Base-by-base conservation (phyloP, 2,888 invertebrate species). In the Pyrochroa serraticornis region DNA sequence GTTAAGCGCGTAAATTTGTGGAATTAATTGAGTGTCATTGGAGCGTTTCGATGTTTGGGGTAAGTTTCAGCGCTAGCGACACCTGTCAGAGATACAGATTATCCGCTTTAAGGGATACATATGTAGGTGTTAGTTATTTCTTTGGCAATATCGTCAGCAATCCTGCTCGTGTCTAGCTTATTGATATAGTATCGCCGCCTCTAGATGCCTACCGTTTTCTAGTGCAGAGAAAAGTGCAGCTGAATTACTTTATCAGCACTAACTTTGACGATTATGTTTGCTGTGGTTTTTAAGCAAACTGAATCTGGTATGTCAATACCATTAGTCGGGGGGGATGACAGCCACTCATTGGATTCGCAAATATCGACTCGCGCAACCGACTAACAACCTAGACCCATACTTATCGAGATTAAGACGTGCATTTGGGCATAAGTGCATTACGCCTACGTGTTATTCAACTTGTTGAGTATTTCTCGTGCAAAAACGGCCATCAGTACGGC, bases 401-500 rank as follows among this genome's bases (percentile, higher is more conserved):
- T 41, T 10, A 43, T 43, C 36, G 35, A 38, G 54, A 58, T 61
- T 58, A 58, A 61, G 58, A 54, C 54, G 41, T 61, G 58, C 57
- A 58, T 61, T 35, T 43, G 37, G 9, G 33, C 52, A 42, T 52
- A 63, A 69, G 64, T 67, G 64, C 61, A 66, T 65, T 62, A 65
- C 57, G 45, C 56, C 45, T 64, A 65, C 63, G 67, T 67, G 68
- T 64, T 68, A 63, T 61, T 67, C 62, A 63, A 66, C 65, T 67
- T 66, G 66, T 66, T 65, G 64, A 64, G 67, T 63, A 61, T 63
- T 56, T 58, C 54, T 53, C 62, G 57, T 58, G 61, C 60, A 71
- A 71, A 71, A 71, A 71, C 70, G 66, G 64, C 67, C 69, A 69
- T 71, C 71, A 71, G 68, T 69, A 65, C 65, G 65, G 62, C 63